Percentiles rank a stretch among this genome's conserved stretches.
phyloP scores from a whole-genome alignment of 2,888 invertebrate species.

The Drosophila nr. fundita region DNA sequence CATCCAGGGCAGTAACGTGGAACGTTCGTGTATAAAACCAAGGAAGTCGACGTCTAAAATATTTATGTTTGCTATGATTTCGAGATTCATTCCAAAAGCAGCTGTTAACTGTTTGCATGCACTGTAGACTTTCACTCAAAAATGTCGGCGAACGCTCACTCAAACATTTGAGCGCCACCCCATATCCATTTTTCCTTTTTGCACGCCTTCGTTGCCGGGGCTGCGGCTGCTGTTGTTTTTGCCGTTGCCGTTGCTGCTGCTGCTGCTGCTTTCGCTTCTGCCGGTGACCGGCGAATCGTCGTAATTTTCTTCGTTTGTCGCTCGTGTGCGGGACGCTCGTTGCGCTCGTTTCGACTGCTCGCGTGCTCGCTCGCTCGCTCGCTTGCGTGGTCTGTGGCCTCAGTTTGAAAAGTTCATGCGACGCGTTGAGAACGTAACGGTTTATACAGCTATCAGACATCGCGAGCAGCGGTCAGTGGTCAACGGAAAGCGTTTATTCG shows the following conservation, averaged over 20 bases:
- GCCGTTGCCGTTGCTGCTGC: conserved; percentile 5
- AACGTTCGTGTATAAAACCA: neutral
- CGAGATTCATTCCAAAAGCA: neutral
- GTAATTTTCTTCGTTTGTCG: conserved; percentile 42
- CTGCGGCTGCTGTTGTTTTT: conserved; percentile 10
- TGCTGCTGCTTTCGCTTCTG: conserved; percentile 44
- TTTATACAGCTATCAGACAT: conserved; percentile 23
- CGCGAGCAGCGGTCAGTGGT: conserved; percentile 30
- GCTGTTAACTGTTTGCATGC: neutral
- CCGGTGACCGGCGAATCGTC: conserved; percentile 49
- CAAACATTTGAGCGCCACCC: conserved; percentile 30
- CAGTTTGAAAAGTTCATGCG: conserved; percentile 80
- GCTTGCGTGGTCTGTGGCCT: conserved; percentile 58
- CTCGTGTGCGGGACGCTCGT: conserved; percentile 33
- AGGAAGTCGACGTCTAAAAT: neutral
- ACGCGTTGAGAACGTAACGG: conserved; percentile 75
- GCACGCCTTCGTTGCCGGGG: conserved; percentile 14
- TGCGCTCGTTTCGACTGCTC: conserved; percentile 31
- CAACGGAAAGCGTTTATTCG: conserved; percentile 45
- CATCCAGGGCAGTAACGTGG: neutral
- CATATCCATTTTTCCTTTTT: conserved; percentile 30
- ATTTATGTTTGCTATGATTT: neutral
- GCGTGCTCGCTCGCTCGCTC: conserved; percentile 44
- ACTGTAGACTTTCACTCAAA: conserved; percentile 21
- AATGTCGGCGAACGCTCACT: conserved; percentile 15